These are phyloP conservation scores for Chrysotoxum bicinctum DNA, from an alignment of 2,888 invertebrate species.

Conservation along the genomic window DNA sequence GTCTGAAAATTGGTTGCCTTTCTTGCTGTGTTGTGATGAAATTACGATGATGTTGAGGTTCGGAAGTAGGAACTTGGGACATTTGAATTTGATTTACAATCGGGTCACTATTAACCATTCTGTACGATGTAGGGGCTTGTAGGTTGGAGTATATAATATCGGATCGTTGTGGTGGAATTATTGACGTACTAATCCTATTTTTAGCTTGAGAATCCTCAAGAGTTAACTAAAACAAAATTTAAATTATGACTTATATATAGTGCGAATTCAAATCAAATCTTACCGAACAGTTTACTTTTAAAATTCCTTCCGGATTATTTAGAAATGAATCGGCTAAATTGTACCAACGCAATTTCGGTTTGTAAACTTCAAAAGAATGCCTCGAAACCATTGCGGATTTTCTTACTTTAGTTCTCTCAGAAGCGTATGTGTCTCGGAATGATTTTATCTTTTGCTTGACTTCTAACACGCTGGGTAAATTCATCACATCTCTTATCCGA, in stretches of 20 bases:
- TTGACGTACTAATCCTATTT: neutral
- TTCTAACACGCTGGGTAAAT: neutral
- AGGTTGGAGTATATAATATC: neutral
- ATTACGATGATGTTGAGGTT: neutral
- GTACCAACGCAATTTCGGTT: constrained; percentile 13
- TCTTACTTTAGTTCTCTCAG: constrained; percentile 6
- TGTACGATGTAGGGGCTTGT: neutral
- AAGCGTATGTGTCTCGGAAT: constrained; percentile 24
- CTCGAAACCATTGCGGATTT: neutral
- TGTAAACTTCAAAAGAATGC: neutral
- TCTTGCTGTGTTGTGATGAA: neutral
- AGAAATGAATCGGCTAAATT: constrained; percentile 18
- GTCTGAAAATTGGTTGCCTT: neutral
- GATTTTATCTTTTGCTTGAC: constrained; percentile 26
- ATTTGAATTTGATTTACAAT: neutral
- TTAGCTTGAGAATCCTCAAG: neutral
- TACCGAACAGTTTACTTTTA: neutral
- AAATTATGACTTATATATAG: neutral
- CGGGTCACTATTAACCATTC: neutral
- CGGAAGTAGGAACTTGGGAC: neutral
- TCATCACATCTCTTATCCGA: constrained; percentile 7
- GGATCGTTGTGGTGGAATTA: neutral
- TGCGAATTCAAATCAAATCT: neutral
- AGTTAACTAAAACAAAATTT: neutral
- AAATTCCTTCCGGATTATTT: neutral